phyloP scores from a whole-genome alignment of 2,113 vertebrate genomes.

The Ophiodon elongatus region DNA sequence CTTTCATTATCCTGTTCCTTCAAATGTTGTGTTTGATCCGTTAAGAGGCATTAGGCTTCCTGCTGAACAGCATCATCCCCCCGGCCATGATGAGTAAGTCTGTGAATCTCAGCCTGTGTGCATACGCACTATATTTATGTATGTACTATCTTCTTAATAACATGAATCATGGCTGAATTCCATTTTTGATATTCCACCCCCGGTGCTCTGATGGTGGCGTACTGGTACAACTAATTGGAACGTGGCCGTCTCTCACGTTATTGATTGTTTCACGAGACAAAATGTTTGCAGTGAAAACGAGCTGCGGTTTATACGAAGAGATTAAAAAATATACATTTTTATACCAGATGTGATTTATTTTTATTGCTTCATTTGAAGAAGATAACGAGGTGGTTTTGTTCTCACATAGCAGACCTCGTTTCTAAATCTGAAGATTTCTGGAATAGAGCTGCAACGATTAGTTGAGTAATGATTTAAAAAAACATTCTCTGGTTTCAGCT shows the following conservation, averaged over 20 bases:
- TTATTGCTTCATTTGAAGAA: neutral
- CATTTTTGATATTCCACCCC: neutral
- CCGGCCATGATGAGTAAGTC: no score
- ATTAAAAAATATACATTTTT: neutral
- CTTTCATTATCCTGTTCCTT: constrained; percentile 39
- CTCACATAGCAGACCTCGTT: neutral
- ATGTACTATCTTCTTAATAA: neutral
- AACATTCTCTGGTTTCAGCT: neutral
- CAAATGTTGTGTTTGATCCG: constrained; percentile 39
- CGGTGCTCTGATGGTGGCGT: neutral
- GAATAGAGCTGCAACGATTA: no score
- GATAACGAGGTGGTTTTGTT: neutral
- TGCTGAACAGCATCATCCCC: neutral
- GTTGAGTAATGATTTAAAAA: neutral
- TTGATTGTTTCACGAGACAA: neutral
- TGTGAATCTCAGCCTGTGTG: neutral
- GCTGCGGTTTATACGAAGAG: neutral
- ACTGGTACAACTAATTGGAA: neutral
- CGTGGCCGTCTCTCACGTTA: neutral
- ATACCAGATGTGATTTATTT: neutral
- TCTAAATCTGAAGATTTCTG: no score
- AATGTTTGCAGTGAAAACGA: neutral
- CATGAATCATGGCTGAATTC: constrained; percentile 2
- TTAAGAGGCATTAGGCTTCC: constrained; percentile 7
- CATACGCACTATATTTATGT: no score